Evolutionary conservation across 2,113 vertebrate species (phyloP).

Genomic region (Bos taurus): ARS-UCD2.0 NC_037334.1:77759001-77759500

Average conservation of each 20-base stretch:
- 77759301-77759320: neutral
- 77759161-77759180: constrained; percentile 50
- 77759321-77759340: neutral
- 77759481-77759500: neutral
- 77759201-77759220: neutral
- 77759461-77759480: neutral
- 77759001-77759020: constrained; percentile 59
- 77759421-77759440: neutral
- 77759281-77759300: neutral
- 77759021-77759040: constrained; percentile 71
- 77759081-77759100: constrained; percentile 44
- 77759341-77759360: neutral
- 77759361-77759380: neutral
- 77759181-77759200: constrained; percentile 62
- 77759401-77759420: neutral
- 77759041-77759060: constrained; percentile 68
- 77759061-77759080: neutral
- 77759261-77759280: neutral
- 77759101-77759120: constrained; percentile 31
- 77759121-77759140: constrained; percentile 60
- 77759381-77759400: neutral
- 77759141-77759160: neutral
- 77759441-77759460: neutral
- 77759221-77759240: neutral
- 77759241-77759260: neutral